Conservation (phyloP, 2,797 vertebrate genomes). For the Xenops minutus region DNA sequence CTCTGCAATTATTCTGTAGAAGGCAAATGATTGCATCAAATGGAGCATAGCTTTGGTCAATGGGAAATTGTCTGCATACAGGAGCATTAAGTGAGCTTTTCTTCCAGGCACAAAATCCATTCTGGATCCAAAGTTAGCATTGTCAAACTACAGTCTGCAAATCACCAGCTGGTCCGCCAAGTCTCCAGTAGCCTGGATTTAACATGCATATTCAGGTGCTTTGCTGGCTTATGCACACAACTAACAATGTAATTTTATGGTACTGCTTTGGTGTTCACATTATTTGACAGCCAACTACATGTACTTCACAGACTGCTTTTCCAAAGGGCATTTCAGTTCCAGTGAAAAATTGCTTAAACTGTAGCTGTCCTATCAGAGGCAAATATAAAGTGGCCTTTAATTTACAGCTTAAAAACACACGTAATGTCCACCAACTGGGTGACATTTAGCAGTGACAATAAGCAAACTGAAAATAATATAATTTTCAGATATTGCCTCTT, state of each 20-base stretch:
- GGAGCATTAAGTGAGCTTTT: not conserved
- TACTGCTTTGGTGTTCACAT: not conserved
- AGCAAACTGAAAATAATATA: not conserved
- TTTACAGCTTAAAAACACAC: not conserved
- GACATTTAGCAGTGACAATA: not conserved
- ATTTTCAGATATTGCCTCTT: not conserved
- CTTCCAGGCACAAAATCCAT: not conserved
- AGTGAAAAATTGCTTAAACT: not conserved
- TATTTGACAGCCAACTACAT: not conserved
- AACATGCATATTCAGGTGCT: not conserved
- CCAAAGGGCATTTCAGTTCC: slow-evolving; percentile 1
- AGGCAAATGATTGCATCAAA: not conserved
- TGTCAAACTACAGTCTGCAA: not conserved
- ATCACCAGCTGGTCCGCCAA: not conserved
- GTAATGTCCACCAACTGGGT: not conserved
- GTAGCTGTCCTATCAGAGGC: not conserved
- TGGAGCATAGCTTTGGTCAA: not conserved
- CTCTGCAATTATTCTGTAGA: not conserved
- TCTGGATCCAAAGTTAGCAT: not conserved
- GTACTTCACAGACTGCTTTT: not conserved
- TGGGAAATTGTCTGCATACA: not conserved
- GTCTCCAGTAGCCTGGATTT: not conserved
- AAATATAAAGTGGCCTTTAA: not conserved
- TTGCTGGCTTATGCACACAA: not conserved
- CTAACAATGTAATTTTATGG: not conserved